Conservation (phyloP, 2,888 invertebrate genomes). For the Caenorhabditis wallacei region DNA sequence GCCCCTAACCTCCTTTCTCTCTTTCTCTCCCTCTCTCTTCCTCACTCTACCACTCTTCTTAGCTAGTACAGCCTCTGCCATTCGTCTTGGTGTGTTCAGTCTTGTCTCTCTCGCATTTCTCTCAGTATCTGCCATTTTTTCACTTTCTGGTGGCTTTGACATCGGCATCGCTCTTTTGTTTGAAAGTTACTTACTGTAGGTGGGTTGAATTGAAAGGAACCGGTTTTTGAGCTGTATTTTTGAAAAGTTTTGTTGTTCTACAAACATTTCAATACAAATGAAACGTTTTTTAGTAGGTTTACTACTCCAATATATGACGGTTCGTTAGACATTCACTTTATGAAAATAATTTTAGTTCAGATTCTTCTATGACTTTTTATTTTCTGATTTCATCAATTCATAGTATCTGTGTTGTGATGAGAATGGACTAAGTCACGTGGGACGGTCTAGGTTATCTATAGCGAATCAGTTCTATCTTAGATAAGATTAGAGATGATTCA, state of each 20-base stretch:
- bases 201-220: slow-evolving; percentile 21
- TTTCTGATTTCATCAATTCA: too few relatives aligned
- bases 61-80: too few relatives aligned
- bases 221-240: slow-evolving; percentile 26
- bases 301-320: not conserved
- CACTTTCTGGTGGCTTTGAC: slow-evolving; percentile 19
- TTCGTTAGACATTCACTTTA: not conserved
- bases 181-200: slow-evolving; percentile 33
- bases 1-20: slow-evolving; percentile 36
- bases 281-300: too few relatives aligned
- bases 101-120: slow-evolving; percentile 26
- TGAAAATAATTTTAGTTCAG: too few relatives aligned
- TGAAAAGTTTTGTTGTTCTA: not conserved
- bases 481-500: too few relatives aligned
- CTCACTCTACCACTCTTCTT: slow-evolving; percentile 48
- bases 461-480: too few relatives aligned
- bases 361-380: too few relatives aligned
- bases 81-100: slow-evolving; percentile 59
- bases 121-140: slow-evolving; percentile 27
- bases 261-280: too few relatives aligned
- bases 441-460: too few relatives aligned
- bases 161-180: slow-evolving; percentile 38
- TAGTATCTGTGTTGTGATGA: too few relatives aligned
- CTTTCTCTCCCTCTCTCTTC: slow-evolving; percentile 19
- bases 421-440: too few relatives aligned